Percentiles rank a stretch among this genome's conserved stretches.
phyloP scores from a whole-genome alignment of 2,888 invertebrate species.

The Slavum lentiscoides region DNA sequence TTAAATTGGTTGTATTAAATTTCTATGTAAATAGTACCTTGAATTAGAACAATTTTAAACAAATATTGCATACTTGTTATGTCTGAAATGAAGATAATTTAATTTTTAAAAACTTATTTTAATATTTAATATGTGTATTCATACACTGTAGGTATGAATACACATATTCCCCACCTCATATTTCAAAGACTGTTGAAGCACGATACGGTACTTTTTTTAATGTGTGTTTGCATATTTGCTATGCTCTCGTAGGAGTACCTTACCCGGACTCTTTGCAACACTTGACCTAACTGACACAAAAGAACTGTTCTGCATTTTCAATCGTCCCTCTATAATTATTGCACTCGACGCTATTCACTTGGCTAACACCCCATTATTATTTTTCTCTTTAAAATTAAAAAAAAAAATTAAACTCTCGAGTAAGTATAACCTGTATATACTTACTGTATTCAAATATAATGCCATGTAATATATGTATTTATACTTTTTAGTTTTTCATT shows the following conservation, averaged over 20 bases:
- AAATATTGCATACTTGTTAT: not conserved
- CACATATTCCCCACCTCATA: constrained; percentile 29
- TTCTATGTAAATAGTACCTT: not conserved
- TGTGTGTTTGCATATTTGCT: constrained; percentile 39
- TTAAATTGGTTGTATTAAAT: not conserved
- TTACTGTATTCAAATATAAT: not conserved
- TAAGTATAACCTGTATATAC: not conserved
- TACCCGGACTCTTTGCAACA: constrained; percentile 5
- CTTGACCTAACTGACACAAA: constrained; percentile 46
- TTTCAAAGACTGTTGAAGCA: constrained; percentile 32
- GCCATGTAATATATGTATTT: not conserved
- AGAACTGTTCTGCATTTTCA: constrained; percentile 41
- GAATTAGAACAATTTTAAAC: not conserved
- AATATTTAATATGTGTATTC: not conserved
- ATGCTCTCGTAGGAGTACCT: constrained; percentile 18
- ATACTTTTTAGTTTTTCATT: constrained; percentile 10
- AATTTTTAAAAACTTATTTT: not conserved
- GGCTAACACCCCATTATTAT: constrained; percentile 22
- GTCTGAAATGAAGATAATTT: constrained; percentile 9
- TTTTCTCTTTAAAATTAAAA: constrained; percentile 4
- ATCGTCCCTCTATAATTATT: constrained; percentile 38
- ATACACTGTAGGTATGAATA: not conserved
- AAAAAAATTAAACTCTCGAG: constrained; percentile 25
- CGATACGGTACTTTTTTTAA: constrained; percentile 28
- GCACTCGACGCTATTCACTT: constrained; percentile 16